A percentile compares a stretch with the other conserved stretches of the same genome.
Evolutionary conservation across 1,140 invertebrate species (phyloP).

Genomic region (Prorops nasuta): DNA sequence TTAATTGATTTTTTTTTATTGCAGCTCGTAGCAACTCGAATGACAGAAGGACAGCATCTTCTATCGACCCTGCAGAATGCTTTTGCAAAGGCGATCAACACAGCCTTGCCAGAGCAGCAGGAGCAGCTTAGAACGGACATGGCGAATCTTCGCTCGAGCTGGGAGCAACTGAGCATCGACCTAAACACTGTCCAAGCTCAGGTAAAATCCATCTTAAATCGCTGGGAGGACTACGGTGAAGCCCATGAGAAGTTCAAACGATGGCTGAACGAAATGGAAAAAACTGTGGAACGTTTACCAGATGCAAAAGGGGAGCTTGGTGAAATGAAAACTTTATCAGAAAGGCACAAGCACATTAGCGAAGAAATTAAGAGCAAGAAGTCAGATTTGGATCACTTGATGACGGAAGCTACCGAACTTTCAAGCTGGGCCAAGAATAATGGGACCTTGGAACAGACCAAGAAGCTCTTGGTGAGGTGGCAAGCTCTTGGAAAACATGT

Average conservation of each 20-base stretch:
- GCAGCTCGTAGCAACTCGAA: constrained; percentile 66
- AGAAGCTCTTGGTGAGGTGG: constrained; percentile 66
- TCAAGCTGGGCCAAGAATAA: constrained; percentile 68
- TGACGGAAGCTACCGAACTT: constrained; percentile 70
- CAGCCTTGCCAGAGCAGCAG: constrained; percentile 77
- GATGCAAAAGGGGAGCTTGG: constrained; percentile 79
- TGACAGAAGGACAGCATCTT: constrained; percentile 85
- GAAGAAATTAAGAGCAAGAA: constrained; percentile 74
- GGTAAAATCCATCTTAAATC: constrained; percentile 71
- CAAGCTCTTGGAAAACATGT: constrained; percentile 63
- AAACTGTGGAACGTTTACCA: constrained; percentile 62
- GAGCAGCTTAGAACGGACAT: constrained; percentile 74
- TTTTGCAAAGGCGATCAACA: constrained; percentile 81
- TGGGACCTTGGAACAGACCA: constrained; percentile 63
- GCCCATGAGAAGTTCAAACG: constrained; percentile 66
- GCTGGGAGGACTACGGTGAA: constrained; percentile 81
- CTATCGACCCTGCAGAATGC: constrained; percentile 76
- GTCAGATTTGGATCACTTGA: constrained; percentile 69
- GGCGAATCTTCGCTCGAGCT: constrained; percentile 71
- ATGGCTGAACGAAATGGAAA: constrained; percentile 71
- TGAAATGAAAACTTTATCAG: constrained; percentile 87
- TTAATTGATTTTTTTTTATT: constrained; percentile 14
- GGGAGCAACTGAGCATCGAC: constrained; percentile 81
- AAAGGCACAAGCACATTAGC: constrained; percentile 77
- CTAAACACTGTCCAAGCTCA: constrained; percentile 75